Percentiles rank a stretch among this genome's conserved stretches.
Conservation (phyloP, 2,113 vertebrate species). For the Pipa parva region DNA sequence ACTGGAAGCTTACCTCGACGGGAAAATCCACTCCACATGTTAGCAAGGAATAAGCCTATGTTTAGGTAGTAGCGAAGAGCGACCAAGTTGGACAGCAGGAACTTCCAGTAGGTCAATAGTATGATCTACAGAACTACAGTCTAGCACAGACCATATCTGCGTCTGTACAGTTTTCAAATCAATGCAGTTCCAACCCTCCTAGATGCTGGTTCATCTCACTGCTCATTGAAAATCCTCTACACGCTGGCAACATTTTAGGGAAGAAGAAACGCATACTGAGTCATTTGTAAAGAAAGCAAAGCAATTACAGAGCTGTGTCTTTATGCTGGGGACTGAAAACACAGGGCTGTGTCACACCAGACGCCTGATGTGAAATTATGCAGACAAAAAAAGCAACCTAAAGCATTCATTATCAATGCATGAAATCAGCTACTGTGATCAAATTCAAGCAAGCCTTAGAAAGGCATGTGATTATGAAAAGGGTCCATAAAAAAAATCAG, state of each 20-base stretch:
- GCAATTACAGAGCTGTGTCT: conserved; percentile 71
- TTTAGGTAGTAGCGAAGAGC: conserved; percentile 41
- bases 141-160: conserved; percentile 64
- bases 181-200: conserved; percentile 62
- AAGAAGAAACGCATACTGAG: conserved; percentile 70
- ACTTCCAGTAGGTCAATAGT: conserved; percentile 65
- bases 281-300: conserved; percentile 78
- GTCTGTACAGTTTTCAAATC: conserved; percentile 63
- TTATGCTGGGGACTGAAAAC: conserved; percentile 55
- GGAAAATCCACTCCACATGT: conserved; percentile 80
- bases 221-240: conserved; percentile 79
- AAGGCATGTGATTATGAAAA: conserved; percentile 63
- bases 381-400: conserved; percentile 64
- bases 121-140: conserved; percentile 58
- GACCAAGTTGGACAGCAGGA: conserved; percentile 65
- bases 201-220: conserved; percentile 67
- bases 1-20: conserved; percentile 78
- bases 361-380: conserved; percentile 70
- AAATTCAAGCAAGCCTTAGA: conserved; percentile 64
- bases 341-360: conserved; percentile 62
- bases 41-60: conserved; percentile 54
- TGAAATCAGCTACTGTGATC: conserved; percentile 69
- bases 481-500: conserved; percentile 62
- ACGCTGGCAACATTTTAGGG: conserved; percentile 74
- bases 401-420: conserved; percentile 74